phyloP scores from a whole-genome alignment of 2,797 vertebrate genomes.

The Pseudotriccus pelzelni region DNA sequence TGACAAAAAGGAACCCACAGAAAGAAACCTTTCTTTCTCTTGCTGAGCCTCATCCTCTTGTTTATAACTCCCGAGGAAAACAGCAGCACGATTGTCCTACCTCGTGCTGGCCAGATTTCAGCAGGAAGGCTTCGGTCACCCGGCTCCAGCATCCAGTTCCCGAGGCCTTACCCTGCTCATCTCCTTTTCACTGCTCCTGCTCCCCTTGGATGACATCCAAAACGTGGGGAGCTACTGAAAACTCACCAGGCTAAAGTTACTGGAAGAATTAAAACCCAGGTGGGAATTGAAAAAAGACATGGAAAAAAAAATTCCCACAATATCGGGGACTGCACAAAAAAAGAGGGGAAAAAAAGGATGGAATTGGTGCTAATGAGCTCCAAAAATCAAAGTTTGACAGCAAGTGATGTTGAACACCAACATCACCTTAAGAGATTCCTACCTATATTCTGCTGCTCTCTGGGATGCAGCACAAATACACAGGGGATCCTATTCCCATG shows the following conservation, averaged over 20 bases:
- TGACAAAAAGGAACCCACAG: not conserved
- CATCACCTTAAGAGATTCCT: not conserved
- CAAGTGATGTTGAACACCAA: not conserved
- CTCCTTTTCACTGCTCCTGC: not conserved
- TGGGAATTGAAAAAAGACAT: not conserved
- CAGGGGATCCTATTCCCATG: not conserved
- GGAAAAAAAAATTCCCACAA: not conserved
- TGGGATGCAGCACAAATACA: not conserved
- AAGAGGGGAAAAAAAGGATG: accelerated
- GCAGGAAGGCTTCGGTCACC: slow-evolving; percentile 13
- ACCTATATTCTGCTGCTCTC: not conserved
- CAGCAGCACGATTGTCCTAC: slow-evolving; percentile 39
- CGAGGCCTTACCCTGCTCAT: not conserved
- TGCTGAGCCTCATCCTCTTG: slow-evolving; percentile 37
- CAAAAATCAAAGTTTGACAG: not conserved
- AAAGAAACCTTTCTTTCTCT: slow-evolving; percentile 49
- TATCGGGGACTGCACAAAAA: not conserved
- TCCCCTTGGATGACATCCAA: not conserved
- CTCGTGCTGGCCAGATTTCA: not conserved
- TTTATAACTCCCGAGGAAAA: slow-evolving; percentile 19
- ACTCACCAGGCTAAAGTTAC: not conserved
- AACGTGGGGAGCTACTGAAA: not conserved
- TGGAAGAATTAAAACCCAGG: not conserved
- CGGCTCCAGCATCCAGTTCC: accelerated
- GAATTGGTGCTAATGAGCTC: not conserved